Evolutionary conservation across 2,113 vertebrate species (phyloP).

Genomic region (Tetraodon nigroviridis): DNA sequence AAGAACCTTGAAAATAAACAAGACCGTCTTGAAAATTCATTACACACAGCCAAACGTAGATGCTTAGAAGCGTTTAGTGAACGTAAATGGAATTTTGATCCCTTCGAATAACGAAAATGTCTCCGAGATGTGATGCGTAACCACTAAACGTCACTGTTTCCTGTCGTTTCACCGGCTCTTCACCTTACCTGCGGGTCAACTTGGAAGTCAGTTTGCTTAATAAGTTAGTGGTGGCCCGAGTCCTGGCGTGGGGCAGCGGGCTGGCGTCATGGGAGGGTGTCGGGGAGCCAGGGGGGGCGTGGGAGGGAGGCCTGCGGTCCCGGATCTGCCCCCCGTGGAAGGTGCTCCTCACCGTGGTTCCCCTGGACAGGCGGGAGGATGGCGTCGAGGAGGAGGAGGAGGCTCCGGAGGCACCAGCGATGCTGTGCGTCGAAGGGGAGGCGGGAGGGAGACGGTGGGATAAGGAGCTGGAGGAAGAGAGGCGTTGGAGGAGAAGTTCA

Average conservation of each 20-base stretch:
- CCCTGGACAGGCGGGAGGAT: conserved; percentile 81
- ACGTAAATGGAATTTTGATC: not conserved
- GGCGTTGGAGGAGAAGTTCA: not conserved
- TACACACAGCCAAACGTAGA: not conserved
- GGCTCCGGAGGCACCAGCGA: conserved; percentile 67
- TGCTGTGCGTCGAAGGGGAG: conserved; percentile 84
- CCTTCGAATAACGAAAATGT: too few relatives aligned
- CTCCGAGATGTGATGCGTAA: too few relatives aligned
- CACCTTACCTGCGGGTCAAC: conserved; percentile 87
- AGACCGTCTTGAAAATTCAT: not conserved
- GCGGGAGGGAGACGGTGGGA: conserved; percentile 73
- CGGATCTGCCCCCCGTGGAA: conserved; percentile 92
- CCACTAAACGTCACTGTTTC: not conserved
- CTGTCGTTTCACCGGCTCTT: conserved; percentile 25
- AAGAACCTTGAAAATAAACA: not conserved
- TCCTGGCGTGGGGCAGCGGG: conserved; percentile 79
- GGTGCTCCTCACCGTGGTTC: conserved; percentile 86
- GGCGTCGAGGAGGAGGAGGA: conserved; percentile 72
- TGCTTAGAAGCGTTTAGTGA: not conserved
- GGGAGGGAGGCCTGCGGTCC: conserved; percentile 80
- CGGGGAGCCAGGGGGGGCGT: conserved; percentile 81
- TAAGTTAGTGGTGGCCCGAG: conserved; percentile 85
- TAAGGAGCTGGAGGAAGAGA: conserved; percentile 63
- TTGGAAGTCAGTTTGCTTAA: conserved; percentile 94
- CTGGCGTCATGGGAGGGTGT: conserved; percentile 81